Conservation (phyloP, 2,113 vertebrate species). For the Misgurnus mizolepis region DNA sequence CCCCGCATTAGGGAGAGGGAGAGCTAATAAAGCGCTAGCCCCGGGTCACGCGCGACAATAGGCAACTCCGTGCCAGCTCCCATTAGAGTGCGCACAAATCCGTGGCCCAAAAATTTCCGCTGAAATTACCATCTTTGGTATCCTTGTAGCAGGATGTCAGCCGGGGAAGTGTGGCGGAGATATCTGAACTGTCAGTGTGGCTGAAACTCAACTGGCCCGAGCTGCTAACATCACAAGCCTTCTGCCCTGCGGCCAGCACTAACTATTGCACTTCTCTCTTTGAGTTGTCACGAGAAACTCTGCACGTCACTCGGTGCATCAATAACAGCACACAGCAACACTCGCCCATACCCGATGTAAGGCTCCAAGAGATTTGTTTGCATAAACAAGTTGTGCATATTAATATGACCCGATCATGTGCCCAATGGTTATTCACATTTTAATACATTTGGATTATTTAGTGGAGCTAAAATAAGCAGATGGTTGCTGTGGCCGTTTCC, state of each 20-base stretch:
- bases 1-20: constrained; percentile 78
- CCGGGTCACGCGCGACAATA: constrained; percentile 82
- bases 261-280: constrained; percentile 54
- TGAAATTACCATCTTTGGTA: constrained; percentile 88
- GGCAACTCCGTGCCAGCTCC: constrained; percentile 83
- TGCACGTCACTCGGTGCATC: not conserved
- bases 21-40: constrained; percentile 86
- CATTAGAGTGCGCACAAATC: constrained; percentile 85
- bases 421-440: constrained; percentile 39
- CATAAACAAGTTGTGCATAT: not conserved
- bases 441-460: constrained; percentile 37
- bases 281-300: not conserved
- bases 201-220: constrained; percentile 77
- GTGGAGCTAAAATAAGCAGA: constrained; percentile 48
- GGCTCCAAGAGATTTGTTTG: not conserved
- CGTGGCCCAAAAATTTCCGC: constrained; percentile 87
- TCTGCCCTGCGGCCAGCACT: constrained; percentile 67
- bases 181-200: constrained; percentile 82
- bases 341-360: not conserved
- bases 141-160: constrained; percentile 80
- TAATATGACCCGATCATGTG: not conserved
- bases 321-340: not conserved
- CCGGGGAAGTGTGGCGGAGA: constrained; percentile 82
- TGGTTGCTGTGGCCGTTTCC: constrained; percentile 36
- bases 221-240: constrained; percentile 59